Evolutionary conservation across 2,888 invertebrate species (phyloP), one percentile per base, ranked within the genome.

Genomic region (Blastobasis lacticolella): DNA sequence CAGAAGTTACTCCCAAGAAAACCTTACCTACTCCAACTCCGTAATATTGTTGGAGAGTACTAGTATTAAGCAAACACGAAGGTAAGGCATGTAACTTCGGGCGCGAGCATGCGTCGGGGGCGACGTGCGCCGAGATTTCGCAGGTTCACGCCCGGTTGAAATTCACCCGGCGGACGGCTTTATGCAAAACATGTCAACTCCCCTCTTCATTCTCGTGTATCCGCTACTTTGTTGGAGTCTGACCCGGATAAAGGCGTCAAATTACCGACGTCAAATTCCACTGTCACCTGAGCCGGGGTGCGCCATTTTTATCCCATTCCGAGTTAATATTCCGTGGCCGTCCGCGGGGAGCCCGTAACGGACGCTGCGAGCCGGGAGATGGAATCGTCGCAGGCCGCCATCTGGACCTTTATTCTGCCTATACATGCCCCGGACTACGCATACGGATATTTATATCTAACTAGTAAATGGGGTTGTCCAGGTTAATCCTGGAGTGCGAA

Each of bases 161-260:
- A 23, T 23, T 23, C 23, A 23, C 48, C 48, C 49, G 51, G 49
- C 48, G 38, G 7, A 38, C 38, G 63, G 55, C 64, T 59, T 69
- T 75, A 77, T 78, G 74, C 71, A 74, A 77, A 78, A 69, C 67
- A 73, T 67, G 67, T 62, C 63, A 67, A 69, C 67, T 66, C 55
- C 56, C 53, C 57, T 50, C 52, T 64, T 67, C 69, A 71, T 75
- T 71, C 71, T 56, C 61, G 61, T 64, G 64, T 70, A 69, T 68
- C 68, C 69, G 64, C 67, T 69, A 75, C 49, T 80, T 81, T 77
- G 77, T 74, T 63, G 67, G 67, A 76, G 73, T 72, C 70, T 75
- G 77, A 78, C 76, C 81, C 77, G 78, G 78, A 82, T 82, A 82
- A 81, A 81, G 74, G 78, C 79, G 73, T 81, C 81, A 81, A 81